phyloP scores from a whole-genome alignment of 2,113 vertebrate genomes.

The Fregetta grallaria region DNA sequence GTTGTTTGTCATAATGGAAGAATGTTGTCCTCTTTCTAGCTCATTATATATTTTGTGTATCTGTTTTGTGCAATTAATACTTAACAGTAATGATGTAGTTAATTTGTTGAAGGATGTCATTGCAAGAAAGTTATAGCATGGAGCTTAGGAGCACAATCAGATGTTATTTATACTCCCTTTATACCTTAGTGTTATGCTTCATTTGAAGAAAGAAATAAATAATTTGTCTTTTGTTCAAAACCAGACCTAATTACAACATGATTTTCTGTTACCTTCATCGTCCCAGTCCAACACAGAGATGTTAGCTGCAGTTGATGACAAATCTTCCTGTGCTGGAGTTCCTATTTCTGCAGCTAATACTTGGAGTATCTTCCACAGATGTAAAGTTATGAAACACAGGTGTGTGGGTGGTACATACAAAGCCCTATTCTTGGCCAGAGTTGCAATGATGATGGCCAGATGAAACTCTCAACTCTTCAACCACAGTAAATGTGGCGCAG shows the following conservation, averaged over 20 bases:
- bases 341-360: neutral
- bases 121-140: slow-evolving; percentile 66
- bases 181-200: slow-evolving; percentile 50
- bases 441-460: neutral
- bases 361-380: neutral
- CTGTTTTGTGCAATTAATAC: slow-evolving; percentile 67
- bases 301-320: neutral
- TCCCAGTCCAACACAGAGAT: neutral
- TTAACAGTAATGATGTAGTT: slow-evolving; percentile 65
- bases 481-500: neutral
- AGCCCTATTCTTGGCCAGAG: neutral
- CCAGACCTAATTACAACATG: slow-evolving; percentile 15
- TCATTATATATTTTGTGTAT: slow-evolving; percentile 66
- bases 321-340: neutral
- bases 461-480: fast-evolving
- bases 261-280: neutral
- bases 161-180: slow-evolving; percentile 61
- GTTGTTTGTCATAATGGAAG: slow-evolving; percentile 62
- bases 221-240: slow-evolving; percentile 67
- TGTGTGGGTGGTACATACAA: neutral
- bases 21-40: slow-evolving; percentile 63
- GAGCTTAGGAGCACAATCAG: slow-evolving; percentile 66
- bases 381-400: neutral
- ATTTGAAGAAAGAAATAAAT: slow-evolving; percentile 59
- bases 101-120: slow-evolving; percentile 67